phyloP scores from a whole-genome alignment of 2,797 vertebrate genomes.

The Peromyscus nudipes region DNA sequence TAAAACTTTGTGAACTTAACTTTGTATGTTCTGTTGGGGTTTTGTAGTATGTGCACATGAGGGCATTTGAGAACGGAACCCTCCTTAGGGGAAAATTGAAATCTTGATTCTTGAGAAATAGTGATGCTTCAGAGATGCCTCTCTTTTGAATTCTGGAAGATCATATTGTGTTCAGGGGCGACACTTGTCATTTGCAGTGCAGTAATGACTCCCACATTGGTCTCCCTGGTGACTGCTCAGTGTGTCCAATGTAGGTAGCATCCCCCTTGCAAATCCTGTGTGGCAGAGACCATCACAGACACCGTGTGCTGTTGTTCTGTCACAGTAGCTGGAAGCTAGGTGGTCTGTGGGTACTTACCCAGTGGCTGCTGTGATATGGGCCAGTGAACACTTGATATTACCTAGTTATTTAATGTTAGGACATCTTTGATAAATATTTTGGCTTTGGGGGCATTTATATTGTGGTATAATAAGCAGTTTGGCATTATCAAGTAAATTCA shows the following conservation, averaged over 20 bases:
- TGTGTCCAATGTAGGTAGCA: too few species aligned
- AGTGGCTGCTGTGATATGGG: too few species aligned
- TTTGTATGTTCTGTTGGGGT: not conserved
- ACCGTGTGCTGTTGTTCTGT: too few species aligned
- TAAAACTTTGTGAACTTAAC: not conserved
- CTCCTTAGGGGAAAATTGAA: not conserved
- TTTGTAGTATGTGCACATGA: not conserved
- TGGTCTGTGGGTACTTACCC: rapidly evolving
- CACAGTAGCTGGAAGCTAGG: rapidly evolving
- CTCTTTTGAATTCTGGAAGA: not conserved
- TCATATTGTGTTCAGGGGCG: not conserved
- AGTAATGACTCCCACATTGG: rapidly evolving
- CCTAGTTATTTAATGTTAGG: not conserved
- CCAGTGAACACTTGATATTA: not conserved
- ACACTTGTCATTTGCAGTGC: not conserved
- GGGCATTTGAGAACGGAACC: not conserved
- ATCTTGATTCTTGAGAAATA: not conserved
- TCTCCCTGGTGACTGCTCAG: not conserved
- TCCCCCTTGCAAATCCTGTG: rapidly evolving
- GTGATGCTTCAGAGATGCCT: not conserved
- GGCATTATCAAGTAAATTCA: not conserved
- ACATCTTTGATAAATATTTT: not conserved
- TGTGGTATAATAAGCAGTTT: not conserved
- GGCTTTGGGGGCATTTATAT: not conserved
- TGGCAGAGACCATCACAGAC: not conserved